phyloP scores from a whole-genome alignment of 2,888 invertebrate genomes.

The Oscheius onirici region DNA sequence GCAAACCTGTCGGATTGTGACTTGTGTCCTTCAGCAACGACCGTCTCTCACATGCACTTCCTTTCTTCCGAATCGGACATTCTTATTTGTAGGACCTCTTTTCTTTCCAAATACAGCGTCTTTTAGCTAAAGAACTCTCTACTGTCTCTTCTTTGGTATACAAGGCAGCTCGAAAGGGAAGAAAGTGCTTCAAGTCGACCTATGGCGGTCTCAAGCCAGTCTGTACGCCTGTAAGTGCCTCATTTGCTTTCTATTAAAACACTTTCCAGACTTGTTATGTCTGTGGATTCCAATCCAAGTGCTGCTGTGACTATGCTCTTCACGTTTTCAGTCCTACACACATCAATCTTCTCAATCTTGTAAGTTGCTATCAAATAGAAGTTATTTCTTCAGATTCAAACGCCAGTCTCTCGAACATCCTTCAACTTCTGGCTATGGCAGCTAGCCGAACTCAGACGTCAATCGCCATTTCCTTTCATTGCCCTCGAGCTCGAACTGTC shows the following conservation, averaged over 20 bases:
- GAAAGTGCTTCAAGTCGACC: neutral
- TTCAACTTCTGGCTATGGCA: conserved; percentile 8
- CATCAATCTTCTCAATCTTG: neutral
- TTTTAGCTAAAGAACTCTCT: neutral
- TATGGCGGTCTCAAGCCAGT: neutral
- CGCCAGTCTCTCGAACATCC: neutral
- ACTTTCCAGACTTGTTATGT: conserved; percentile 15
- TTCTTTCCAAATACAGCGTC: neutral
- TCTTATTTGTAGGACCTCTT: neutral
- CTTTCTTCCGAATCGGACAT: neutral
- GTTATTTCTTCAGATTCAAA: neutral
- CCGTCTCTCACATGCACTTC: neutral
- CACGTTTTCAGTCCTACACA: conserved; percentile 10
- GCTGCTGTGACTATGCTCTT: conserved; percentile 12
- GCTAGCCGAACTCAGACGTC: neutral
- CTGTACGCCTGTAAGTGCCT: conserved; percentile 9
- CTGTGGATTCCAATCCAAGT: neutral
- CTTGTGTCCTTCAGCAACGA: neutral
- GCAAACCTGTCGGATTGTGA: neutral
- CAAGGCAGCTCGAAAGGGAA: neutral
- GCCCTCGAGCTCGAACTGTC: neutral
- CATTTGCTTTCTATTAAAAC: neutral
- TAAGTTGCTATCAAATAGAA: neutral
- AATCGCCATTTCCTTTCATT: neutral
- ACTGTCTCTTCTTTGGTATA: neutral